A percentile compares a stretch with the other conserved stretches of the same genome.
Conservation (phyloP, 2,797 vertebrate genomes). For the Coccyzus lansbergi region DNA sequence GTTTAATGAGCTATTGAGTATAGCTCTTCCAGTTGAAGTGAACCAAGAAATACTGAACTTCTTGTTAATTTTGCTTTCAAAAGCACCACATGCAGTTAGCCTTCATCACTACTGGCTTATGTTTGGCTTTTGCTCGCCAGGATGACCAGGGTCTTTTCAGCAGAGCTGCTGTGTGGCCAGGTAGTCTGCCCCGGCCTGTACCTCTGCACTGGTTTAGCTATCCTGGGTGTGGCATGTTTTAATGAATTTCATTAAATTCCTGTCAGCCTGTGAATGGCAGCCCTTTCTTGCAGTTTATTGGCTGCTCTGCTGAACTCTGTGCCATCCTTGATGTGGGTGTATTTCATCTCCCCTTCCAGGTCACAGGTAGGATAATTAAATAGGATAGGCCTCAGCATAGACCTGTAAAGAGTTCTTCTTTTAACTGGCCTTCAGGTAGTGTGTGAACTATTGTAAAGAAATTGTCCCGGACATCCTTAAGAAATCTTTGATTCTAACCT, state of each 20-base stretch:
- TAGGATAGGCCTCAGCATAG: neutral
- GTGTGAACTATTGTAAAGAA: neutral
- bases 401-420: neutral
- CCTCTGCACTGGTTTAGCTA: neutral
- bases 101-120: neutral
- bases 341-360: neutral
- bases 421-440: neutral
- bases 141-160: neutral
- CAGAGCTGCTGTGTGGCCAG: neutral
- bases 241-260: neutral
- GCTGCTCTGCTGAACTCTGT: neutral
- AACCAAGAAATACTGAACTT: neutral
- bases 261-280: neutral
- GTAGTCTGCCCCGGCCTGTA: neutral
- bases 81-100: accelerated
- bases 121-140: neutral
- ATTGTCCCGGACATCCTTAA: neutral
- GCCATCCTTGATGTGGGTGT: neutral
- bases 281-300: neutral
- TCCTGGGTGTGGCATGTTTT: neutral
- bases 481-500: neutral
- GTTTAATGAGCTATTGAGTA: neutral
- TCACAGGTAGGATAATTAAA: neutral
- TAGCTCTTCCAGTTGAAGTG: neutral
- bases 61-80: neutral